phyloP scores from a whole-genome alignment of 1,140 invertebrate species.

The Grapholita molesta region DNA sequence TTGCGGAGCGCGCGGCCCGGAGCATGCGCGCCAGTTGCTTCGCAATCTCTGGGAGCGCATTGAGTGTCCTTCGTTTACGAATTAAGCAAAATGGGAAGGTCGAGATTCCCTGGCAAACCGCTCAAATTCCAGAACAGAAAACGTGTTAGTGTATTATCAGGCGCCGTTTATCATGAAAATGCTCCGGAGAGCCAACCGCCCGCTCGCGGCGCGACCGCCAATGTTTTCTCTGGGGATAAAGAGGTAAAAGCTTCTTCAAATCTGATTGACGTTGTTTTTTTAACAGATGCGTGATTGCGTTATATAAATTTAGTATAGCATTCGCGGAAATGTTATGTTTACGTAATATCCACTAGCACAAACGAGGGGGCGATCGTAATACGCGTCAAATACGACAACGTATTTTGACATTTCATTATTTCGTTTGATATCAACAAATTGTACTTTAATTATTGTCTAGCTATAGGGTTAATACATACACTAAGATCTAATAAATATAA shows the following conservation, averaged over 20 bases:
- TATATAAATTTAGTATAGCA: slow-evolving; percentile 43
- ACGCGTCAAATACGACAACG: slow-evolving; percentile 34
- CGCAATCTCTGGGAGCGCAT: slow-evolving; percentile 71
- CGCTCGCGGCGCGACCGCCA: slow-evolving; percentile 62
- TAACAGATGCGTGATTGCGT: slow-evolving; percentile 30
- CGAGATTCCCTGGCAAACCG: slow-evolving; percentile 91
- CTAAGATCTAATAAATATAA: too few relatives aligned
- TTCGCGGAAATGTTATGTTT: slow-evolving; percentile 60
- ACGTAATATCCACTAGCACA: slow-evolving; percentile 64
- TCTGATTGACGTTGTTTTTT: slow-evolving; percentile 31
- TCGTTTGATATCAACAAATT: slow-evolving; percentile 54
- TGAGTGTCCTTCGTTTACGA: slow-evolving; percentile 74
- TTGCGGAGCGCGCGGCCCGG: slow-evolving; percentile 75
- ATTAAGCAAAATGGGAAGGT: slow-evolving; percentile 78
- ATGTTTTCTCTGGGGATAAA: slow-evolving; percentile 71
- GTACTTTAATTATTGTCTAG: neutral
- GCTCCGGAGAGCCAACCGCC: slow-evolving; percentile 63
- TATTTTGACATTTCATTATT: slow-evolving; percentile 55
- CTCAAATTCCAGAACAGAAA: slow-evolving; percentile 90
- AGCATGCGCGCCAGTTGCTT: slow-evolving; percentile 78
- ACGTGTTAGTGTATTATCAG: slow-evolving; percentile 85
- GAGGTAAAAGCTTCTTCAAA: slow-evolving; percentile 60
- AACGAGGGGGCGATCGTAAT: slow-evolving; percentile 46
- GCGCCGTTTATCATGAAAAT: slow-evolving; percentile 71
- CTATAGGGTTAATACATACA: too few relatives aligned